These are phyloP conservation scores for Clarias pachynema DNA, from an alignment of 2,797 vertebrate species.

Conservation along the genomic window DNA sequence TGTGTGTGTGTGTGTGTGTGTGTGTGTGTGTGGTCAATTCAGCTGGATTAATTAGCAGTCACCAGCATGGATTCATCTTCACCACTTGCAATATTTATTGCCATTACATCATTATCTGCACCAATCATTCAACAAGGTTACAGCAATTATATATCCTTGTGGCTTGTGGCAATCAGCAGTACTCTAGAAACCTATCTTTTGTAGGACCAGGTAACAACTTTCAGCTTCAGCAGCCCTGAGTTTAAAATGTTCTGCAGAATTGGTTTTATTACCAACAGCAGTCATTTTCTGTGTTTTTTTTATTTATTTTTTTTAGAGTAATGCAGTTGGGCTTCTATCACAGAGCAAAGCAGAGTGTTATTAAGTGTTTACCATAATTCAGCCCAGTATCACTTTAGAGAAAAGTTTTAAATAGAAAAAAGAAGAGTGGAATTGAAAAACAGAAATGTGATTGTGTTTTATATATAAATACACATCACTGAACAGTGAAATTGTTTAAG, in stretches of 20 bases:
- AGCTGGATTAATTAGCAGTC: neutral
- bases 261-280: neutral
- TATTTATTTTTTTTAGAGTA: neutral
- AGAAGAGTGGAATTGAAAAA: neutral
- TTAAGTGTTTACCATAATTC: neutral
- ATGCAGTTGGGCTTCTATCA: neutral
- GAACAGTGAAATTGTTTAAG: no score
- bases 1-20: neutral
- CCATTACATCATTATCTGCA: slow-evolving; percentile 12
- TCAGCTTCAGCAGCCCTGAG: neutral
- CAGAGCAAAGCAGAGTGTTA: neutral
- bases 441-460: neutral
- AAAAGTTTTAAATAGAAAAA: neutral
- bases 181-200: neutral
- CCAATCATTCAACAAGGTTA: neutral
- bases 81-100: neutral
- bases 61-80: neutral
- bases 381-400: neutral
- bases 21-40: neutral
- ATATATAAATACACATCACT: no score
- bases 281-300: neutral
- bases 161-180: neutral
- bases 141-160: neutral
- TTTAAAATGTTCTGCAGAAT: slow-evolving; percentile 5
- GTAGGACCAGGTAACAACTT: neutral